phyloP scores from a whole-genome alignment of 1,140 invertebrate species.

The Carposina sasakii region DNA sequence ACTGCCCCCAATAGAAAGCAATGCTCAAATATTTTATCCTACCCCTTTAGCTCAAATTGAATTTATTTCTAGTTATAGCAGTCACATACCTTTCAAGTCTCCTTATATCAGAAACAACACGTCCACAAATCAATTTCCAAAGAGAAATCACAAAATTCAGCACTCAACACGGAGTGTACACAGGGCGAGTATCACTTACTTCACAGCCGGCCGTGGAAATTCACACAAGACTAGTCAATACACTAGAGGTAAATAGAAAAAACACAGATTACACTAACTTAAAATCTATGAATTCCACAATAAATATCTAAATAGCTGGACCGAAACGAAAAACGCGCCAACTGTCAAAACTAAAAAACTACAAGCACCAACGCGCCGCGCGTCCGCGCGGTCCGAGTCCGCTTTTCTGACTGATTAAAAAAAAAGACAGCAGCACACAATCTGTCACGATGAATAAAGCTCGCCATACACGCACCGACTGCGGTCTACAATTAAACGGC shows the following conservation, averaged over 20 bases:
- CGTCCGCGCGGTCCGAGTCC: conserved; percentile 61
- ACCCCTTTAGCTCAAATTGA: no score
- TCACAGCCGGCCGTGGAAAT: conserved; percentile 62
- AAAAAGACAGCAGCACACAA: no score
- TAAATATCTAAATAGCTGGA: conserved; percentile 51
- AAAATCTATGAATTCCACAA: conserved; percentile 67
- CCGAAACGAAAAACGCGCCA: conserved; percentile 67
- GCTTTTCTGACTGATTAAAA: conserved; percentile 61
- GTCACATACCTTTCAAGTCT: conserved; percentile 48
- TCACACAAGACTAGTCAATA: conserved; percentile 61
- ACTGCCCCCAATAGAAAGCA: conserved; percentile 39
- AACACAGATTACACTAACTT: conserved; percentile 67
- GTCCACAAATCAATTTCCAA: conserved; percentile 46
- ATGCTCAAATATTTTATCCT: no score
- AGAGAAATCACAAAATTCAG: conserved; percentile 60
- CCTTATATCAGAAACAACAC: conserved; percentile 29
- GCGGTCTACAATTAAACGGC: conserved; percentile 28
- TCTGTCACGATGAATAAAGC: conserved; percentile 25
- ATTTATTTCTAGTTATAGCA: no score
- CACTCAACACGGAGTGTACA: conserved; percentile 53
- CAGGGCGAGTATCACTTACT: conserved; percentile 62
- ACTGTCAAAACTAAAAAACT: conserved; percentile 71
- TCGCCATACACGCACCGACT: conserved; percentile 32
- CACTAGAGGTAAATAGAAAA: conserved; percentile 60
- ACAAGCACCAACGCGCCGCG: conserved; percentile 65